phyloP scores from a whole-genome alignment of 2,888 invertebrate genomes.

The Griposia aprilina region DNA sequence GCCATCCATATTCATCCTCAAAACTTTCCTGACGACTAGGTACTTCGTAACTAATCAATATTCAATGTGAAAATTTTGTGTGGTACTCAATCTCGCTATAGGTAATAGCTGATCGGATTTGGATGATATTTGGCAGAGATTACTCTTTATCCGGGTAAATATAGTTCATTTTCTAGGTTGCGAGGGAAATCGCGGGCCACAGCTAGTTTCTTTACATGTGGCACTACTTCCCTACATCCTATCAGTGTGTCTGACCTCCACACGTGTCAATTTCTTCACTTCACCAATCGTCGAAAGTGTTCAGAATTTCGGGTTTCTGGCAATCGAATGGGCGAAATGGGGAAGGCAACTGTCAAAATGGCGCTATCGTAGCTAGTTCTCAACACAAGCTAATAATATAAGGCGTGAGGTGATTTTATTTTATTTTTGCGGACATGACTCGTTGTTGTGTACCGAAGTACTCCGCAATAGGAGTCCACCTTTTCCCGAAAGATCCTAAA shows the following conservation, averaged over 20 bases:
- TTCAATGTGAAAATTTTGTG: background rate
- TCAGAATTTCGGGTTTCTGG: too few species aligned
- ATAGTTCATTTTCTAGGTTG: background rate
- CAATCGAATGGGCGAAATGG: too few species aligned
- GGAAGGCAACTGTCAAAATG: too few species aligned
- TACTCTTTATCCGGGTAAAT: background rate
- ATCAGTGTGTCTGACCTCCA: background rate
- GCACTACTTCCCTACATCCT: background rate
- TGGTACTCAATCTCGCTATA: background rate
- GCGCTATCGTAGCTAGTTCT: too few species aligned
- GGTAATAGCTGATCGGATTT: background rate
- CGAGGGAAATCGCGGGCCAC: background rate
- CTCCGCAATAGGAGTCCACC: too few species aligned
- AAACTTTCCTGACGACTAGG: too few species aligned
- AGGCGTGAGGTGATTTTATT: too few species aligned
- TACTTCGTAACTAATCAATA: background rate
- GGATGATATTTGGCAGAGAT: background rate
- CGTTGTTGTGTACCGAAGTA: too few species aligned
- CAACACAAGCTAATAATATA: too few species aligned
- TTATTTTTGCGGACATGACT: too few species aligned
- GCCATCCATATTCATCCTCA: too few species aligned
- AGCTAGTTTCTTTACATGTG: background rate
- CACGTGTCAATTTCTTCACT: background rate
- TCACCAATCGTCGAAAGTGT: background rate
- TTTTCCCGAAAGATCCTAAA: too few species aligned